A percentile compares a stretch with the other conserved stretches of the same genome.
Evolutionary conservation across 2,113 vertebrate species (phyloP).

Genomic region (Menidia beryllina): DNA sequence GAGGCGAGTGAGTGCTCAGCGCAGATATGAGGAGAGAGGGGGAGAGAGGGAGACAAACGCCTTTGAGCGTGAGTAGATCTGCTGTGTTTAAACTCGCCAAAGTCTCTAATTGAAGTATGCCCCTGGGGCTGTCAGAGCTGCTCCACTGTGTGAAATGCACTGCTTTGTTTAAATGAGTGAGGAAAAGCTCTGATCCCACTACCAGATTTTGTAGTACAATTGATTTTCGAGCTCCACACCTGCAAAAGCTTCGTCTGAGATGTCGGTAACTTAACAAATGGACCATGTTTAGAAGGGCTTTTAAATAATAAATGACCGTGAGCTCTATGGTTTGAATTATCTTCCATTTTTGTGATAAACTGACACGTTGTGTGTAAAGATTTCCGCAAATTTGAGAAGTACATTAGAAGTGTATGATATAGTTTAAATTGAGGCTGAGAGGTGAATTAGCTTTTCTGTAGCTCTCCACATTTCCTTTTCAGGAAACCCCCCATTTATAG

Average conservation of each 20-base stretch:
- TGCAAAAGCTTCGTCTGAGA: slow-evolving; percentile 40
- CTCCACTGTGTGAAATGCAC: slow-evolving; percentile 70
- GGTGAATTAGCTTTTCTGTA: slow-evolving; percentile 57
- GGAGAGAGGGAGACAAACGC: slow-evolving; percentile 59
- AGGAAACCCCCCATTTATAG: slow-evolving; percentile 69
- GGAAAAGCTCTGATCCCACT: slow-evolving; percentile 60
- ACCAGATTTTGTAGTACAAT: slow-evolving; percentile 53
- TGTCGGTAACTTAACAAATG: slow-evolving; percentile 32
- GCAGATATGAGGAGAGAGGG: slow-evolving; percentile 65
- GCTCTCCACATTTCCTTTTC: slow-evolving; percentile 64
- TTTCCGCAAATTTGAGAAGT: slow-evolving; percentile 45
- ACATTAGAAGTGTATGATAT: slow-evolving; percentile 33
- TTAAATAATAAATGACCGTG: slow-evolving; percentile 31
- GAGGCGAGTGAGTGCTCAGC: slow-evolving; percentile 71
- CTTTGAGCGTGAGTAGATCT: slow-evolving; percentile 74
- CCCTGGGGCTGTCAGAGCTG: slow-evolving; percentile 75
- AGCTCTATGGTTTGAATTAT: slow-evolving; percentile 42
- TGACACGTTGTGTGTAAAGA: slow-evolving; percentile 10
- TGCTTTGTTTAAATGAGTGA: slow-evolving; percentile 73
- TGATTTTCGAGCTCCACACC: slow-evolving; percentile 60
- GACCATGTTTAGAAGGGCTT: slow-evolving; percentile 16
- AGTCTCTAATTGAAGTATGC: slow-evolving; percentile 83
- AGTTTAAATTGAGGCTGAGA: slow-evolving; percentile 38
- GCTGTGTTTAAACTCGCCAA: slow-evolving; percentile 78
- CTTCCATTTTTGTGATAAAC: slow-evolving; percentile 35